These are phyloP conservation scores for Nemapogon koenigi DNA, from an alignment of 2,888 invertebrate genomes.

Conservation along the genomic window DNA sequence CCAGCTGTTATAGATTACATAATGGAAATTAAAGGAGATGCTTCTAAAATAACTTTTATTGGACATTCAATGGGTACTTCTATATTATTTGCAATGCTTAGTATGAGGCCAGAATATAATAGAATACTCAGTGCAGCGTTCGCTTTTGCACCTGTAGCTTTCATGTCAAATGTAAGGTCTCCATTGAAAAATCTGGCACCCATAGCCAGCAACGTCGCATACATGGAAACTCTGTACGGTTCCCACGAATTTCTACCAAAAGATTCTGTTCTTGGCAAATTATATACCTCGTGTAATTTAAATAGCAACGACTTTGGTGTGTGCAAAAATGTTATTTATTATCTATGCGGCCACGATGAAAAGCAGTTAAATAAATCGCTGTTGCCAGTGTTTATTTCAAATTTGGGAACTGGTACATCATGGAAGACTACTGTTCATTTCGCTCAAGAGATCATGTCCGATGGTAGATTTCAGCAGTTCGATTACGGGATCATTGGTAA, in stretches of 20 bases:
- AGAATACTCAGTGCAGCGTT: constrained; percentile 68
- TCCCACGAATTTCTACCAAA: constrained; percentile 76
- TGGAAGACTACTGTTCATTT: constrained; percentile 76
- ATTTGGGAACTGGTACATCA: constrained; percentile 78
- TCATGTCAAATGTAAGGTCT: constrained; percentile 67
- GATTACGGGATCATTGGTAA: constrained; percentile 72
- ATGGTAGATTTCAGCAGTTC: constrained; percentile 68
- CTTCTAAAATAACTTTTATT: constrained; percentile 67
- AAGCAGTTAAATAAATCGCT: constrained; percentile 72
- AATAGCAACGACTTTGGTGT: constrained; percentile 57
- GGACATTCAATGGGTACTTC: constrained; percentile 94
- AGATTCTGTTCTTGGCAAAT: constrained; percentile 58
- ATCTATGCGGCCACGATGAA: constrained; percentile 74
- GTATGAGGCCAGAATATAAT: constrained; percentile 71
- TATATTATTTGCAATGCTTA: constrained; percentile 74
- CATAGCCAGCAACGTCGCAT: constrained; percentile 62
- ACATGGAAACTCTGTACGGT: constrained; percentile 69
- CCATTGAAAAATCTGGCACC: constrained; percentile 73
- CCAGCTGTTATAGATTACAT: constrained; percentile 81
- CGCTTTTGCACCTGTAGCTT: constrained; percentile 74
- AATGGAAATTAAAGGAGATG: constrained; percentile 29
- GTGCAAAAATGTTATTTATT: constrained; percentile 75
- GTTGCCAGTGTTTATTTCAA: constrained; percentile 71
- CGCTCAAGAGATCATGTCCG: constrained; percentile 60
- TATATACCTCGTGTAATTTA: constrained; percentile 64